These are phyloP conservation scores for Colaptes auratus DNA, from an alignment of 2,113 vertebrate species.

Conservation along the genomic window DNA sequence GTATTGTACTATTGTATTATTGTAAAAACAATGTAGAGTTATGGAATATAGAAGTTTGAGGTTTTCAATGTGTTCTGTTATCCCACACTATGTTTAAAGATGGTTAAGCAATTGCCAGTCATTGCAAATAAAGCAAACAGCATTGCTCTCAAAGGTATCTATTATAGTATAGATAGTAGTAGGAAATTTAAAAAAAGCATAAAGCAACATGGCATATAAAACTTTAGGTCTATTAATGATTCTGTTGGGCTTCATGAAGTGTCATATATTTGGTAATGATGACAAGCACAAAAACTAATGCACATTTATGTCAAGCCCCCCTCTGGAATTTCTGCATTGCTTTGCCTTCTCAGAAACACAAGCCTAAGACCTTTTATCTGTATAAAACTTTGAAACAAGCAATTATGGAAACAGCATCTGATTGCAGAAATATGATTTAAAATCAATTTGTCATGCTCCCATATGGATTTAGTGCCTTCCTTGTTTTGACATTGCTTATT, in stretches of 20 bases:
- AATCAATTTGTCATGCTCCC: constrained; percentile 43
- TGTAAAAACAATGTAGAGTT: background rate
- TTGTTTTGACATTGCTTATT: constrained; percentile 56
- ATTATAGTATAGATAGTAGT: background rate
- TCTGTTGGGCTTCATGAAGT: background rate
- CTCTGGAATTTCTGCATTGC: background rate
- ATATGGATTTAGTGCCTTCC: constrained; percentile 44
- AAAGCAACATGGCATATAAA: background rate
- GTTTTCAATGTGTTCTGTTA: background rate
- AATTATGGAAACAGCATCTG: background rate
- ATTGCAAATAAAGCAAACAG: background rate
- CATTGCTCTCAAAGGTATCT: background rate
- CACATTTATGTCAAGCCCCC: background rate
- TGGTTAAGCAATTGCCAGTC: background rate
- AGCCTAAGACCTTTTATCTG: background rate
- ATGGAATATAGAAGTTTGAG: background rate
- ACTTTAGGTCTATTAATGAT: background rate
- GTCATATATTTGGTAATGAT: background rate
- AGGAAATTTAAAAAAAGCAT: background rate
- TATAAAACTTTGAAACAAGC: constrained; percentile 43
- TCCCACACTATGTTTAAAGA: background rate
- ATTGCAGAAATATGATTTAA: constrained; percentile 56
- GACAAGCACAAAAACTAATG: background rate
- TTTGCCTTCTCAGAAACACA: background rate
- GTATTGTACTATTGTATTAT: no score